Percentiles rank a stretch among this genome's conserved stretches.
Evolutionary conservation across 2,113 vertebrate genomes (phyloP).

Genomic region (Platichthys stellatus): DNA sequence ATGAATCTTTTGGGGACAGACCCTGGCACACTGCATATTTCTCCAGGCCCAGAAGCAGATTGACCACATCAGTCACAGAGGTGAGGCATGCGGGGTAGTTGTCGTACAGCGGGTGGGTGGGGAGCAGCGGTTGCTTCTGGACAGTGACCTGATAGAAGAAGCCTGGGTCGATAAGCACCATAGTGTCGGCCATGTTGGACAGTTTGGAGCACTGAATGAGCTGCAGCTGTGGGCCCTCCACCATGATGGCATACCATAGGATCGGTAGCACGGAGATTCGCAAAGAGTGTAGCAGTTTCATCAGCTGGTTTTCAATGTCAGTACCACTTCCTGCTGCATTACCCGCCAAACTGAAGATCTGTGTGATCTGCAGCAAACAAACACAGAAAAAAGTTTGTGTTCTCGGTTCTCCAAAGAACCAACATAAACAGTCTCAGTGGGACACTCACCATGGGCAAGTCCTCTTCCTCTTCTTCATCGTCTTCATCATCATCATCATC

Average conservation of each 20-base stretch:
- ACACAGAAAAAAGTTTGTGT: background rate
- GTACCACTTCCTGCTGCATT: background rate
- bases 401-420: background rate
- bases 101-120: slow-evolving; percentile 80
- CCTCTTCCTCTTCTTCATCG: slow-evolving; percentile 10
- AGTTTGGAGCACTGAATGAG: slow-evolving; percentile 83
- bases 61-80: slow-evolving; percentile 63
- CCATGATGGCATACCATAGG: slow-evolving; percentile 80
- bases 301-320: slow-evolving; percentile 70
- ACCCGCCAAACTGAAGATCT: slow-evolving; percentile 80
- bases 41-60: slow-evolving; percentile 80
- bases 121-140: slow-evolving; percentile 81
- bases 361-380: slow-evolving; percentile 75
- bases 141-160: slow-evolving; percentile 80
- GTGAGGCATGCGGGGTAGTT: slow-evolving; percentile 63
- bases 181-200: slow-evolving; percentile 81
- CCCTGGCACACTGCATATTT: slow-evolving; percentile 78
- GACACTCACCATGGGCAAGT: slow-evolving; percentile 66
- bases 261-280: slow-evolving; percentile 69
- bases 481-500: slow-evolving; percentile 9
- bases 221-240: slow-evolving; percentile 79
- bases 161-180: slow-evolving; percentile 76
- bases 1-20: slow-evolving; percentile 34
- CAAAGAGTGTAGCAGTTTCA: slow-evolving; percentile 72
- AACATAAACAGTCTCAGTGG: background rate